phyloP scores from a whole-genome alignment of 2,113 vertebrate genomes.

The Plotosus lineatus region DNA sequence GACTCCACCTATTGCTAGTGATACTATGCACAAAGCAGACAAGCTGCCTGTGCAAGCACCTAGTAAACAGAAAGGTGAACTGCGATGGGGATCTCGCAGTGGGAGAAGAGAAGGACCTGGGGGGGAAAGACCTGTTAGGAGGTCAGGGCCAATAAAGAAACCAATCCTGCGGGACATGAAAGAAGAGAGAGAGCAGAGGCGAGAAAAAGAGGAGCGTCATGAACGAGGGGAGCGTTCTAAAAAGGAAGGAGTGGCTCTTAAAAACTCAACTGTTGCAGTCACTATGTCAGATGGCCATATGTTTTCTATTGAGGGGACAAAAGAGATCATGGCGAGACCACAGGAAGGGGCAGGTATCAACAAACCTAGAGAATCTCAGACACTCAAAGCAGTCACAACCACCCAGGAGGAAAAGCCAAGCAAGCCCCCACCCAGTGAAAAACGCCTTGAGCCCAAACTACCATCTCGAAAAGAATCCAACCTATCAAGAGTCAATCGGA shows the following conservation, averaged over 20 bases:
- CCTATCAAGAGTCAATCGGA: slow-evolving; percentile 82
- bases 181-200: slow-evolving; percentile 91
- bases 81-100: slow-evolving; percentile 86
- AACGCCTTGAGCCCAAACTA: slow-evolving; percentile 78
- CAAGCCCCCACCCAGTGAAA: slow-evolving; percentile 74
- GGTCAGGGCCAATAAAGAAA: slow-evolving; percentile 97
- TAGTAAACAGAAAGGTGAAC: slow-evolving; percentile 88
- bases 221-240: slow-evolving; percentile 78
- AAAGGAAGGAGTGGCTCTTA: slow-evolving; percentile 70
- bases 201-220: slow-evolving; percentile 84
- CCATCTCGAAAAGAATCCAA: slow-evolving; percentile 78
- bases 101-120: slow-evolving; percentile 83
- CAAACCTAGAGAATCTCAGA: slow-evolving; percentile 65
- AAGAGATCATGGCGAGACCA: slow-evolving; percentile 53
- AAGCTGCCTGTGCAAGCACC: slow-evolving; percentile 74
- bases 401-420: slow-evolving; percentile 84
- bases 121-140: slow-evolving; percentile 84
- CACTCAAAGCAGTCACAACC: slow-evolving; percentile 59
- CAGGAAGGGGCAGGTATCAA: slow-evolving; percentile 55
- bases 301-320: slow-evolving; percentile 60
- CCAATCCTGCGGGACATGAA: slow-evolving; percentile 97
- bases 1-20: slow-evolving; percentile 71
- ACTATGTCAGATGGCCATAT: slow-evolving; percentile 71
- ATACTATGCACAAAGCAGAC: slow-evolving; percentile 80
- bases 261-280: slow-evolving; percentile 63